Evolutionary conservation across 2,113 vertebrate genomes (phyloP), one percentile per base, ranked within the genome.

Genomic region (Desmodus rotundus): DNA sequence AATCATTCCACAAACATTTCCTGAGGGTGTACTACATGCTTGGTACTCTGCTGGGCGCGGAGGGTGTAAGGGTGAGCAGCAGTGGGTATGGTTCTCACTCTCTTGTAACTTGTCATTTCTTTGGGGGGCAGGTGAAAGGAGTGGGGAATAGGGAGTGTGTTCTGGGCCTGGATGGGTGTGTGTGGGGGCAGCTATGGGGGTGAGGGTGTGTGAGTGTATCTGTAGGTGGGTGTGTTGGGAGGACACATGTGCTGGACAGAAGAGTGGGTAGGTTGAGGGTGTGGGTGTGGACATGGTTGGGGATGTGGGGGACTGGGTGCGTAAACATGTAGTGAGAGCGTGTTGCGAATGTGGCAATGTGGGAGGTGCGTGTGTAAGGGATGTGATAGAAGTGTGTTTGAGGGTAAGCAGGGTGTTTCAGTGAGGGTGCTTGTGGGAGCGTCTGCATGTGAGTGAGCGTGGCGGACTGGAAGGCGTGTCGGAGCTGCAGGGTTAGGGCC

Each of bases 361-460:
- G 52, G n/a, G 67, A n/a, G 58, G 56, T 74, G 28, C 4, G 41
- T 70, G 33, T 73, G 33, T 73, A 38, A 85, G 43, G 17, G 43
- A 11, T 80, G n/a, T 95, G 84, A 47, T 0, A 41, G 56, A 33
- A 50, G 73, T 92, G 26, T 94, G 58, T 70, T 33, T 26, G 83
- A 91, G 88, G 28, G 63, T 94, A 54, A 94, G 73, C 26, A 87
- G 87, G 43, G 33, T 11, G 16, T 94, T 82, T 84, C 36, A 84
- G 26, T 88, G 38, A 96, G 43, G 73, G 61, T 85, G 52, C 41
- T 19, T 70, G 83, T 78, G 14, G 73, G 67, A 28, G 33, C 90
- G 19, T 94, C 56, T 89, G 58, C 47, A 68, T 50, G n/a, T 41
- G 82, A 83, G 38, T 92, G 77, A 96, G 89, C 43, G n/a, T 41